Conservation (phyloP, 2,888 invertebrate species). For the Drosophila yooni region DNA sequence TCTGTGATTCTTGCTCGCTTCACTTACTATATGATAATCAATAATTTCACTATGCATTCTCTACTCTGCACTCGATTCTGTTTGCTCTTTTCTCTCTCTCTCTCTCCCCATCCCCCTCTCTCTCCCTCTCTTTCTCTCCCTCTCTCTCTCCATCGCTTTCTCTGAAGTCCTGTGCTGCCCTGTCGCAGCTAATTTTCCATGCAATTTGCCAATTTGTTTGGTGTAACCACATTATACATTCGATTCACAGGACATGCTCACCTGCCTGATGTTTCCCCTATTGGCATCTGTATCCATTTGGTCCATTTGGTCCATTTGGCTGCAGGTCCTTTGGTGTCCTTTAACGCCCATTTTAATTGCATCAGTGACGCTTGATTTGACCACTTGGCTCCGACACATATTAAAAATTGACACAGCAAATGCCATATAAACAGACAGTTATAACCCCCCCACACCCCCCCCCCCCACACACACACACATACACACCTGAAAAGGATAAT, state of each 20-base stretch:
- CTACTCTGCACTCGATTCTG: not conserved
- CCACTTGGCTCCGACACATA: conserved; percentile 60
- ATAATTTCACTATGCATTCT: not conserved
- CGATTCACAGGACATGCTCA: conserved; percentile 7
- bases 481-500: conserved; percentile 49
- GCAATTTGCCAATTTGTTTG: conserved; percentile 56
- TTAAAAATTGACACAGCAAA: conserved; percentile 50
- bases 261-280: not conserved
- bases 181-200: conserved; percentile 72
- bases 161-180: not conserved
- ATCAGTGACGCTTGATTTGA: conserved; percentile 76
- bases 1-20: not conserved
- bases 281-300: conserved; percentile 8
- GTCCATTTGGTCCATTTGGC: conserved; percentile 12
- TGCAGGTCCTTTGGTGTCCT: not conserved
- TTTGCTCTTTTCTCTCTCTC: not conserved
- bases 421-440: conserved; percentile 20
- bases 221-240: not conserved
- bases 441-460: conserved; percentile 2
- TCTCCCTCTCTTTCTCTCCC: not conserved
- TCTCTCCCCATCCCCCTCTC: not conserved
- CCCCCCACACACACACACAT: not conserved
- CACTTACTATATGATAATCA: not conserved
- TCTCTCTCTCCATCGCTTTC: not conserved
- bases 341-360: conserved; percentile 67